Base-by-base conservation (phyloP, 2,113 vertebrate genomes). In the Onychostruthus taczanowskii region DNA sequence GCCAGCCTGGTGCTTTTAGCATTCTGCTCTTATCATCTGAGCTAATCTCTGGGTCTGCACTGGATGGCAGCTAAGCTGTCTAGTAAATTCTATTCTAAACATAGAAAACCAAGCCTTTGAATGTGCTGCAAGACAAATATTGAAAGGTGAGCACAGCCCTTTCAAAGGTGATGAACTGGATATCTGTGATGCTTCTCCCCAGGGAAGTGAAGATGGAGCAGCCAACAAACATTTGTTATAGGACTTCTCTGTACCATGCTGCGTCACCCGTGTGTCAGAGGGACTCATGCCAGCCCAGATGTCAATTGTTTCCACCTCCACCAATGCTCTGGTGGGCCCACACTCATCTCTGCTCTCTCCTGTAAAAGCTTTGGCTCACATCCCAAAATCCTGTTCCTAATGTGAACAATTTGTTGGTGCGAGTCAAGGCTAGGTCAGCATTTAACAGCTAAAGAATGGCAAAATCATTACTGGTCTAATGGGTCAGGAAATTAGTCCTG, bases 401-500 rank as follows among this genome's bases (percentile, higher is more conserved):
- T 27, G 20, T 13, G 74, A 89, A 64, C 44, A 58, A 56, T 64
- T 84, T 31, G 6, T 35, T 31, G 80, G 68, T 4, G 16, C 26
- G 33, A 85, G 82, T 85, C 67, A 92, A 90, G 47, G 70, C 21
- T 56, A 52, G 78, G 82, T 85, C 87, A 95, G 67, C 53, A 47
- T 64, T 93, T 67, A 91, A 83, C 55, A 90, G 63, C 66, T 69
- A 52, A 76, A 88, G 59, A 90, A 87, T 88, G 69, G 86, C 15
- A 89, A 89, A 96, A 66, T 19, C 43, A 74, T 90, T 91, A 73
- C n/a, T 83, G 67, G 73, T 55, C 72, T 91, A 83, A 91, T 27
- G 46, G 46, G 63, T 84, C 58, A 91, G 85, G 82, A 95, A 97
- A 90, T 77, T 63, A 87, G 87, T 56, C 31, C 62, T 72, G 56